A percentile compares a stretch with the other conserved stretches of the same genome.
Conservation (phyloP, 1,140 invertebrate genomes). For the Cotesia chilonis region DNA sequence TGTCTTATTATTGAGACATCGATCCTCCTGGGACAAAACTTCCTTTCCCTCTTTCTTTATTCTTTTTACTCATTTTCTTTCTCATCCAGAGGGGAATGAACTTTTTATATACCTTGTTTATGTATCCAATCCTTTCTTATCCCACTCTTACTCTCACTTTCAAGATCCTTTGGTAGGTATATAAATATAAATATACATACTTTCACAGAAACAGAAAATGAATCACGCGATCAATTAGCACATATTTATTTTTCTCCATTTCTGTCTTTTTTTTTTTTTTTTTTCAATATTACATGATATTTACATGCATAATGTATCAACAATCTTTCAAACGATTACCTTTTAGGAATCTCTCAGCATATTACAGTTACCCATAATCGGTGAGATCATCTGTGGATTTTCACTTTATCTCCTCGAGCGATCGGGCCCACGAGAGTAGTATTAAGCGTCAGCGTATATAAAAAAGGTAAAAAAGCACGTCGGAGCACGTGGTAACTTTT, state of each 20-base stretch:
- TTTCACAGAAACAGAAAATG: background rate
- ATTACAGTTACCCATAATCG: no score
- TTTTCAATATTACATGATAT: no score
- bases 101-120: background rate
- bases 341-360: no score
- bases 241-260: no score
- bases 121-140: background rate
- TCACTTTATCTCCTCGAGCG: no score
- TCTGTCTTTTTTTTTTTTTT: no score
- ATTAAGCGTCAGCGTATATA: background rate
- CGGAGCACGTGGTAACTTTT: slow-evolving; percentile 2
- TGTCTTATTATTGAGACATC: slow-evolving; percentile 54
- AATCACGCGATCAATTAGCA: slow-evolving; percentile 19
- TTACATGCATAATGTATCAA: no score
- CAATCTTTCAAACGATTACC: no score
- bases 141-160: slow-evolving; percentile 23
- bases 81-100: slow-evolving; percentile 10
- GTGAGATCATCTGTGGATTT: no score
- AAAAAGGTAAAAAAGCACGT: background rate
- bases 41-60: background rate
- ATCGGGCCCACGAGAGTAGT: no score
- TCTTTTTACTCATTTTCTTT: background rate
- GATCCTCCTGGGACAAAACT: slow-evolving; percentile 28
- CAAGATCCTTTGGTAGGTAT: background rate
- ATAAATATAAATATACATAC: no score